Base-by-base conservation (phyloP, 1,140 invertebrate genomes). In the Rhopalosiphum padi region DNA sequence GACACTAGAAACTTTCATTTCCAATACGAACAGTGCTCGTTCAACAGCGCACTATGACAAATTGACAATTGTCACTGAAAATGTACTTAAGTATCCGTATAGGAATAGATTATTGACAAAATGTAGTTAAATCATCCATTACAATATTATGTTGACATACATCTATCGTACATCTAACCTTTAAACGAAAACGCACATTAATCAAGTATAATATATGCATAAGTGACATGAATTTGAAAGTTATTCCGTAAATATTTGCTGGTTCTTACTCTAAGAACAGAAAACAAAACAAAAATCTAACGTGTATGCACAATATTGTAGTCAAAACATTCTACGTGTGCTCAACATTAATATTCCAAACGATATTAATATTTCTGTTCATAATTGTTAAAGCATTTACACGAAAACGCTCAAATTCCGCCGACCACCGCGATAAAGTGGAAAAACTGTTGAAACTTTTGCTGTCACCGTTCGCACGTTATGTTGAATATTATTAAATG, bases 261-360 rank as follows among this genome's bases (percentile, higher is more conserved):
- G 8, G 83, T 85, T 15, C 60, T 77, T 77, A 77, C 15, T 6
- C 11, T 77, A 21, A n/a, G 30, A 77, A 77, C 60, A 77, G 30
- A 77, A n/a, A 77, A 68, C 15, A 77, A n/a, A 77, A 77, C 60
- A 77, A 77, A 77, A 77, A 77, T 77, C n/a, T 77, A 77, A n/a
- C 15, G 3, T 77, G 15, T 77, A 6, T n/a, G 60, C 30, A 77
- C 60, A 35, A 77, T 77, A 77, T 77, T 77, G 30, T n/a, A 77
- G 30, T n/a, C 60, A 18, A n/a, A n/a, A 77, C 60, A 77, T 77
- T 77, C 30, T 77, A 15, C n/a, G n/a, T 77, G 60, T 35, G 15
- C 60, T 77, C 18, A 77, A 77, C 60, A 18, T 68, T 68, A 68
- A 68, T 68, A n/a, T n/a, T 68, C 30, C 55, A 30, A 60, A 30